Evolutionary conservation across 2,113 vertebrate species (phyloP), one percentile per base, ranked within the genome.

Genomic region (Carettochelys insculpta): DNA sequence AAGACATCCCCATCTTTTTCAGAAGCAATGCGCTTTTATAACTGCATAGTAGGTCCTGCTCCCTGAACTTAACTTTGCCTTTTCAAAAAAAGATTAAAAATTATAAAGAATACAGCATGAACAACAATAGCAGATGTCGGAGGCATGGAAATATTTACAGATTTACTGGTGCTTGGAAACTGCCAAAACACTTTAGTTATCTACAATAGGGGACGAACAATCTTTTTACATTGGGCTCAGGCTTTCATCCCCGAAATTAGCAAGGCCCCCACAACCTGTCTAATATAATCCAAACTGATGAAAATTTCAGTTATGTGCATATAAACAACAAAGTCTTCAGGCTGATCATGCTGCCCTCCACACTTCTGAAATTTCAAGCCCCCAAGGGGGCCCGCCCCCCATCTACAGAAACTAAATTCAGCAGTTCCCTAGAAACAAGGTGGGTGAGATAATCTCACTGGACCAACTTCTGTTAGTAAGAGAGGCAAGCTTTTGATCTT

Each of bases 1-100:
- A 16, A 31, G 2, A 82, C 6, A 14, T 1, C 1, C 20, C n/a
- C 17, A 19, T 12, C 38, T 5, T 8, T 45, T 20, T 52, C 31
- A 14, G 56, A 79, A 31, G 0, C 11, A 82, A 68, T 47, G 19
- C n/a, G 14, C 83, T 56, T 75, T 45, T n/a, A 75, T 25, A 12
- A 82, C 13, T 14, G 45, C n/a, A 7, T 48, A 48, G 13, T 7
- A 80, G 47, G 47, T 77, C 61, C 34, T 11, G 71, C 78, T 13
- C 13, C 54, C 75, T 51, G 5, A 68, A 45, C 34, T 73, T 29
- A 75, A 9, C 12, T 45, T 29, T 75, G 24, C 11, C 3, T 3
- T 78, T 77, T 87, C 47, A 27, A 52, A 1, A 25, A 3, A 71
- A 76, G 68, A 79, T 24, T n/a, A 20, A 12, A 38, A 22, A 5